phyloP scores from a whole-genome alignment of 2,888 invertebrate genomes.

The Tortricodes alternella region DNA sequence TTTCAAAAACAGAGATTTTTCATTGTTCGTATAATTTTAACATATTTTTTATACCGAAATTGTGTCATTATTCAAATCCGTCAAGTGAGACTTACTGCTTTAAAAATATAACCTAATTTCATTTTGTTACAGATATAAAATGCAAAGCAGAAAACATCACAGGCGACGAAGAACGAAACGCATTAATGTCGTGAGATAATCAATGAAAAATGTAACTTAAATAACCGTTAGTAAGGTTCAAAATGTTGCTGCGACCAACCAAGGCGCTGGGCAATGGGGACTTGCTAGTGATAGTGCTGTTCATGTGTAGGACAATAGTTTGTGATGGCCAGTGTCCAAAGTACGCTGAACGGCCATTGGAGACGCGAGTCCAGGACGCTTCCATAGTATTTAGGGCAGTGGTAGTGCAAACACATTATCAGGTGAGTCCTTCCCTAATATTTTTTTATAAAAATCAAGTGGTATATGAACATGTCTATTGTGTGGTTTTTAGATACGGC shows the following conservation, averaged over 20 bases:
- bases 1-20: too few species aligned
- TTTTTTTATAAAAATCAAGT: too few species aligned
- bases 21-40: too few species aligned
- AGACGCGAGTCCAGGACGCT: conserved; percentile 79
- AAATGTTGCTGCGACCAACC: conserved; percentile 59
- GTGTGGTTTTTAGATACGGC: too few species aligned
- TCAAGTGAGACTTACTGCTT: too few species aligned
- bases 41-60: too few species aligned
- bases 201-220: conserved; percentile 62
- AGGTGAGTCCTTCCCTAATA: conserved; percentile 63
- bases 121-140: conserved; percentile 72
- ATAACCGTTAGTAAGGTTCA: conserved; percentile 41
- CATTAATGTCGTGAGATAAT: conserved; percentile 60
- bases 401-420: conserved; percentile 70
- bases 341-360: conserved; percentile 76
- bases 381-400: conserved; percentile 81
- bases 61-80: too few species aligned
- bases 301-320: conserved; percentile 74
- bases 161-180: conserved; percentile 64
- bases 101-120: conserved; percentile 7
- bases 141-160: conserved; percentile 70
- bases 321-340: conserved; percentile 79
- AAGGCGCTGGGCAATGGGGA: conserved; percentile 60
- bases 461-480: too few species aligned
- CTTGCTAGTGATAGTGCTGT: conserved; percentile 65